phyloP scores from a whole-genome alignment of 2,888 invertebrate species.

The Melolontha melolontha region DNA sequence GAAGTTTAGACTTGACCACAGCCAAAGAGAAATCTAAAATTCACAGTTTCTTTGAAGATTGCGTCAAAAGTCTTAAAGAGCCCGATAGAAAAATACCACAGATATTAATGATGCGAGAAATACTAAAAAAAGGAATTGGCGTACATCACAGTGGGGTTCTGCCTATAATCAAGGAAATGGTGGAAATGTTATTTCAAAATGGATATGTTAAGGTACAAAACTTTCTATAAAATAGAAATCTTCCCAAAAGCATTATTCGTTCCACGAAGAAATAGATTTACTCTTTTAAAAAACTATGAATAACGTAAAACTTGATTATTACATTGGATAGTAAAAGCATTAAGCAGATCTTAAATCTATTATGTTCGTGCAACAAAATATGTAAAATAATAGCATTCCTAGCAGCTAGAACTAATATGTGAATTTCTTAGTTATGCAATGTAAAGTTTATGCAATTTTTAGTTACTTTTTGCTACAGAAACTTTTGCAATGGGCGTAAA shows the following conservation, averaged over 20 bases:
- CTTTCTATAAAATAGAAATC: not conserved
- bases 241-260: not conserved
- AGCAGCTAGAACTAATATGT: no score
- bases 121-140: slow-evolving; percentile 89
- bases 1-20: slow-evolving; percentile 83
- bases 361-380: no score
- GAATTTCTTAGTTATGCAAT: not conserved
- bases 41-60: slow-evolving; percentile 86
- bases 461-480: slow-evolving; percentile 97
- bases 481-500: slow-evolving; percentile 99
- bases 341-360: no score
- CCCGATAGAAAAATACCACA: slow-evolving; percentile 92
- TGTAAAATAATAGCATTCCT: no score
- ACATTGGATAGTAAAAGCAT: no score
- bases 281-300: no score
- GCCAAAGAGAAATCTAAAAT: slow-evolving; percentile 88
- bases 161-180: slow-evolving; percentile 98
- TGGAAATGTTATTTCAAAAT: slow-evolving; percentile 95
- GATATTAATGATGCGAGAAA: slow-evolving; percentile 76
- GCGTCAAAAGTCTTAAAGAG: slow-evolving; percentile 80
- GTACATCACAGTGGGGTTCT: slow-evolving; percentile 98
- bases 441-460: slow-evolving; percentile 61
- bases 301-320: no score
- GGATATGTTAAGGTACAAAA: slow-evolving; percentile 79
- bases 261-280: not conserved